Conservation (phyloP, 2,888 invertebrate genomes). For the Drosophila sordidula region DNA sequence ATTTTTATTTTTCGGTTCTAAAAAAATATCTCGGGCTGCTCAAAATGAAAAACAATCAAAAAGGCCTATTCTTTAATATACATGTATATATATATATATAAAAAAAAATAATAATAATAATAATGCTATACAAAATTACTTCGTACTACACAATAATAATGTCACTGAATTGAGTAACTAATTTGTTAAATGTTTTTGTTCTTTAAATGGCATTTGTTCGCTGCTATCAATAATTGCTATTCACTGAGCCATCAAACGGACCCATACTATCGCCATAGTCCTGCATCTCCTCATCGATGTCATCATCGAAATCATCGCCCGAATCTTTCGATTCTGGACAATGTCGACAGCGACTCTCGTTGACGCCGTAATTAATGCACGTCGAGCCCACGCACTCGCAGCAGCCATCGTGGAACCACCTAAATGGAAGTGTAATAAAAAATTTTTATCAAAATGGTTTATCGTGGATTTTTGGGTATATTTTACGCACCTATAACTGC, state of each 20-base stretch:
- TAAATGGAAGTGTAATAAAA: slow-evolving; percentile 25
- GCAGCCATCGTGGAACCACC: slow-evolving; percentile 97
- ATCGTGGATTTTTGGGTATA: neutral
- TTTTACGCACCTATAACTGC: slow-evolving; percentile 82
- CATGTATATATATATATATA: slow-evolving; percentile 10
- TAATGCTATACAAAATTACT: slow-evolving; percentile 79
- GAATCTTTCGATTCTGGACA: slow-evolving; percentile 89
- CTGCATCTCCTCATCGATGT: slow-evolving; percentile 82
- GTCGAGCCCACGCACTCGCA: slow-evolving; percentile 96
- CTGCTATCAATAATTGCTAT: slow-evolving; percentile 78
- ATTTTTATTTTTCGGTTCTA: slow-evolving; percentile 32
- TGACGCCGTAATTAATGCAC: slow-evolving; percentile 95
- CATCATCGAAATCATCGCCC: slow-evolving; percentile 84
- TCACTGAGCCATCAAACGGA: slow-evolving; percentile 84
- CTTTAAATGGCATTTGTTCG: slow-evolving; percentile 65
- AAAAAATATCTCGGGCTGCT: slow-evolving; percentile 48
- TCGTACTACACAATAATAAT: slow-evolving; percentile 79
- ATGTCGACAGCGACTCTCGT: slow-evolving; percentile 91
- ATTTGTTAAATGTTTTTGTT: slow-evolving; percentile 67
- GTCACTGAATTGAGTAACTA: slow-evolving; percentile 78
- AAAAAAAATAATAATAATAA: slow-evolving; percentile 68
- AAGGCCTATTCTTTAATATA: slow-evolving; percentile 43
- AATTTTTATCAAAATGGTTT: neutral
- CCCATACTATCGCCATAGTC: slow-evolving; percentile 88
- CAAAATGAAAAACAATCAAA: slow-evolving; percentile 63